phyloP scores from a whole-genome alignment of 2,797 vertebrate genomes.

The Micrastur ruficollis region DNA sequence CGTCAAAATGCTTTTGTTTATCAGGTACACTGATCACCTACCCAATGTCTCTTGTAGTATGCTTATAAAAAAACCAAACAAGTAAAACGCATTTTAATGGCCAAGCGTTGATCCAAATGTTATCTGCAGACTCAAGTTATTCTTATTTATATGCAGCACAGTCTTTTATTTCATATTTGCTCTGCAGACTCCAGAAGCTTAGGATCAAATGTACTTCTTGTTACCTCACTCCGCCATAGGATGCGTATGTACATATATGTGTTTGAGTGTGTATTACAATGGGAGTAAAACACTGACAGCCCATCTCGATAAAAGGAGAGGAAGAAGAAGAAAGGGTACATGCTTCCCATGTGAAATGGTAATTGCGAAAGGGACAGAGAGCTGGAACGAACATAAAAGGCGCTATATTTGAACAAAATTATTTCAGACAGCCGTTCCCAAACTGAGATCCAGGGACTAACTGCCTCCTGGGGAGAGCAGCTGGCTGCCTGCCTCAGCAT shows the following conservation, averaged over 20 bases:
- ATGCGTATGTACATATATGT: rapidly evolving
- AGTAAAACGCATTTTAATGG: background rate
- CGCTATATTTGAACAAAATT: constrained; percentile 58
- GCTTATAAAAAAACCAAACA: background rate
- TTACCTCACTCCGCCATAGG: background rate
- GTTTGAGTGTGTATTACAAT: background rate
- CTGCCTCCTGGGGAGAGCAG: constrained; percentile 58
- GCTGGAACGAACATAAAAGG: constrained; percentile 59
- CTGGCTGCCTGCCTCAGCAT: constrained; percentile 56
- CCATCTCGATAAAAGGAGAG: background rate
- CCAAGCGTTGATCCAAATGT: background rate
- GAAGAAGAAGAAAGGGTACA: constrained; percentile 30
- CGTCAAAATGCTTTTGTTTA: background rate
- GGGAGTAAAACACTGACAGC: background rate
- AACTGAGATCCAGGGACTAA: constrained; percentile 49
- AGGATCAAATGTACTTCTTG: background rate
- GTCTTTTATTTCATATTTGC: background rate
- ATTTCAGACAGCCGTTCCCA: constrained; percentile 60
- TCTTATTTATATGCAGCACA: background rate
- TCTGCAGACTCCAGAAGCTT: background rate
- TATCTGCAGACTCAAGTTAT: background rate
- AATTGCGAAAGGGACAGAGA: background rate
- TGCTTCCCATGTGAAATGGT: constrained; percentile 41
- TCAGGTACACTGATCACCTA: background rate
- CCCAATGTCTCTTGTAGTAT: background rate